These are phyloP conservation scores for Spinus olivaceus DNA, from an alignment of 2,797 vertebrate species.

Conservation along the genomic window DNA sequence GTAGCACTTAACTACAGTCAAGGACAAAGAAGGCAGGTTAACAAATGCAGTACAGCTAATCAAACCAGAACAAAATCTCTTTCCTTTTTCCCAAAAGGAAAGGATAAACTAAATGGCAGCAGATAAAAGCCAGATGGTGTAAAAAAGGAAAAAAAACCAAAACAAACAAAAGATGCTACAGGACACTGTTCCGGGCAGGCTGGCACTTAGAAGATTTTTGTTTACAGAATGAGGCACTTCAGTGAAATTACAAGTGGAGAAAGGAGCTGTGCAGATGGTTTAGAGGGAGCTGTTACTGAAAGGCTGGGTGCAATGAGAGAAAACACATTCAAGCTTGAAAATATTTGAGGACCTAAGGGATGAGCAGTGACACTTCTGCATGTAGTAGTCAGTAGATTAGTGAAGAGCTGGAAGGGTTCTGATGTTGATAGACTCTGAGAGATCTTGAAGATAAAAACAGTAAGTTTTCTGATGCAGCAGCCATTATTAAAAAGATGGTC, in stretches of 20 bases:
- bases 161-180: not conserved
- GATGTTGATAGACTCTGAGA: not conserved
- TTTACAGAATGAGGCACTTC: not conserved
- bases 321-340: not conserved
- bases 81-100: not conserved
- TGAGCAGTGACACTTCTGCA: not conserved
- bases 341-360: not conserved
- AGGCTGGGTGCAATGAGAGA: not conserved
- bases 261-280: not conserved
- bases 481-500: not conserved
- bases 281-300: not conserved
- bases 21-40: not conserved
- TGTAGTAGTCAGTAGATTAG: not conserved
- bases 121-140: not conserved
- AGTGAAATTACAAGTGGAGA: not conserved
- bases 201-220: not conserved
- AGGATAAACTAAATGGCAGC: not conserved
- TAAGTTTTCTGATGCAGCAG: not conserved
- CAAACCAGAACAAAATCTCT: not conserved
- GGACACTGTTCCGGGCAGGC: not conserved
- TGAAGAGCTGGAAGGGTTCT: not conserved
- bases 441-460: not conserved
- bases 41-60: not conserved
- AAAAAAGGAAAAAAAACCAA: not conserved
- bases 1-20: not conserved